Conservation (phyloP, 2,113 vertebrate genomes). For the Megaleporinus macrocephalus region DNA sequence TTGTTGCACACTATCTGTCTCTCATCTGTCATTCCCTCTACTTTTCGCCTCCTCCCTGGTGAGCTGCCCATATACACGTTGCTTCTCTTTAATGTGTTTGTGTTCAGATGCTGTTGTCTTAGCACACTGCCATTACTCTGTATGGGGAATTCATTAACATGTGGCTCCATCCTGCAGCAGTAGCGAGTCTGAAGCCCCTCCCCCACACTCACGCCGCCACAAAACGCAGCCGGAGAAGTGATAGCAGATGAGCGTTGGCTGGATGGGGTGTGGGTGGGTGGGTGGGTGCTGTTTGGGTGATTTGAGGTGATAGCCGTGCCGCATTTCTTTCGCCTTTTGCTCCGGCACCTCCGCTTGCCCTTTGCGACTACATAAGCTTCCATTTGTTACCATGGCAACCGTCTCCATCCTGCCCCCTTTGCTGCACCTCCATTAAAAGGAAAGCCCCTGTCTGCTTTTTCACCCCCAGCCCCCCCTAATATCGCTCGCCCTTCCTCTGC, state of each 20-base stretch:
- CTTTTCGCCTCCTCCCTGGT: not conserved
- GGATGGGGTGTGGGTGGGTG: not conserved
- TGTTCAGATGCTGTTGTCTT: not conserved
- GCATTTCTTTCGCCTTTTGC: slow-evolving; percentile 32
- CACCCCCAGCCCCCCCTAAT: too few species aligned
- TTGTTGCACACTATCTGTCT: not conserved
- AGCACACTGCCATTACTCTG: slow-evolving; percentile 29
- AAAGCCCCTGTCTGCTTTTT: slow-evolving; percentile 18
- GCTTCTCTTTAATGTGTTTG: not conserved
- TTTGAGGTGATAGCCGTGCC: slow-evolving; percentile 4
- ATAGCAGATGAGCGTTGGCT: not conserved
- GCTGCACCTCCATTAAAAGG: slow-evolving; percentile 41
- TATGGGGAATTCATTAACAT: slow-evolving; percentile 41
- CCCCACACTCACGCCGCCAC: slow-evolving; percentile 15
- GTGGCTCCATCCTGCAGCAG: slow-evolving; percentile 27
- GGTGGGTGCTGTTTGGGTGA: not conserved
- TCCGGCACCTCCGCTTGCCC: slow-evolving; percentile 16
- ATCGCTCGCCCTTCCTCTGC: not conserved
- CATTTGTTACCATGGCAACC: slow-evolving; percentile 80
- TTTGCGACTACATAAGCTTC: slow-evolving; percentile 62
- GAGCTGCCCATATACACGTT: not conserved
- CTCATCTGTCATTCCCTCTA: not conserved
- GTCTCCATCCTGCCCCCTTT: slow-evolving; percentile 67
- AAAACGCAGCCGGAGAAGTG: not conserved
- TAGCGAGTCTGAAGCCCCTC: slow-evolving; percentile 22